A percentile compares a stretch with the other conserved stretches of the same genome.
phyloP scores from a whole-genome alignment of 2,113 vertebrate genomes.

The Chaetops frenatus region DNA sequence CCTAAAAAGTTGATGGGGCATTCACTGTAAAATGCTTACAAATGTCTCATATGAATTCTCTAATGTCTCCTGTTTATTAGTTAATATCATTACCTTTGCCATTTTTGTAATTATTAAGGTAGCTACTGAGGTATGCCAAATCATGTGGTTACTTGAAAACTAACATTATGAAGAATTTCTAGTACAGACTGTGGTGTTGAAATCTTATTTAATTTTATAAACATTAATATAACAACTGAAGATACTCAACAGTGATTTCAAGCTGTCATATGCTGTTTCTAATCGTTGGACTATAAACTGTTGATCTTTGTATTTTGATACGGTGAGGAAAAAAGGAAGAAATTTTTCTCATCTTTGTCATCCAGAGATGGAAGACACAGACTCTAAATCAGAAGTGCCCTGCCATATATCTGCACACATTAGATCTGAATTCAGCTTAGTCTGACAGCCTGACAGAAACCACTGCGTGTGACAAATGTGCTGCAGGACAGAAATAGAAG shows the following conservation, averaged over 20 bases:
- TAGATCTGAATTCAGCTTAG: neutral
- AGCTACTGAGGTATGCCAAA: neutral
- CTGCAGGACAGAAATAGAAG: slow-evolving; percentile 1
- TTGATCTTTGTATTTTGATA: neutral
- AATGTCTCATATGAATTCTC: neutral
- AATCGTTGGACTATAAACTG: neutral
- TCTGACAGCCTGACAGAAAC: slow-evolving; percentile 8
- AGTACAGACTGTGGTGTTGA: neutral
- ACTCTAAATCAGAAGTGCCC: neutral
- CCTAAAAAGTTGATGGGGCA: neutral
- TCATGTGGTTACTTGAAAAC: neutral
- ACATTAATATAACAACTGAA: neutral
- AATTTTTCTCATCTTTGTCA: neutral
- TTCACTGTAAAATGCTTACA: neutral
- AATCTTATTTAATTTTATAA: neutral
- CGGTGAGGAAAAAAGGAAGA: neutral
- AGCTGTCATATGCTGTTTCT: neutral
- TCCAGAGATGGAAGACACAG: neutral
- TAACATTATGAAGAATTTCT: neutral
- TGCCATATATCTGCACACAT: neutral
- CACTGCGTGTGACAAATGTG: neutral
- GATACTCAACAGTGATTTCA: neutral
- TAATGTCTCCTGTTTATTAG: neutral
- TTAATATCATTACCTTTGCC: neutral
- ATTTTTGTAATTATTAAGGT: neutral